Evolutionary conservation across 2,113 vertebrate genomes (phyloP).

Genomic region (Tyto alba): DNA sequence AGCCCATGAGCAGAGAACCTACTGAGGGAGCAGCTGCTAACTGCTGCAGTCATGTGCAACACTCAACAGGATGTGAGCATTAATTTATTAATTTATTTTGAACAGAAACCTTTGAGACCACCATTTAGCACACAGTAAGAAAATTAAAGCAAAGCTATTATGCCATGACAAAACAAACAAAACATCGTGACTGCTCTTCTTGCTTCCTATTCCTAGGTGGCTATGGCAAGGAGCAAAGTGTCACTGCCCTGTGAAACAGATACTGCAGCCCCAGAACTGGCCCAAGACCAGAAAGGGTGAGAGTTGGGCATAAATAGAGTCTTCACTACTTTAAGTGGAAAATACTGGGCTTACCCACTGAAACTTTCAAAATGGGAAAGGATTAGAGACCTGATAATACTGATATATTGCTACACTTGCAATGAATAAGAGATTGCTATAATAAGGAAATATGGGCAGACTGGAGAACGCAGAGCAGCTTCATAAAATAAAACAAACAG

Average conservation of each 20-base stretch:
- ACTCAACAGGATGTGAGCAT: background rate
- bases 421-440: background rate
- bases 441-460: background rate
- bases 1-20: background rate
- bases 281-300: background rate
- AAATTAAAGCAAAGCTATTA: background rate
- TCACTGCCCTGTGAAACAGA: background rate
- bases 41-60: background rate
- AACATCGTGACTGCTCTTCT: background rate
- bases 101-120: background rate
- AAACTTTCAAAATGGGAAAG: background rate
- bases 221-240: background rate
- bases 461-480: background rate
- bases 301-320: background rate
- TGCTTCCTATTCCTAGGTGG: background rate
- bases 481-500: constrained; percentile 10
- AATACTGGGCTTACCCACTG: background rate
- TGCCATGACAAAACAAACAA: background rate
- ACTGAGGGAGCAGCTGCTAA: background rate
- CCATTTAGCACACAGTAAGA: background rate
- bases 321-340: background rate
- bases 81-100: background rate
- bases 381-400: background rate
- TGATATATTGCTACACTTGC: background rate
- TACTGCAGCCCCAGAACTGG: background rate